phyloP scores from a whole-genome alignment of 1,140 invertebrate genomes.

The Psix sp. region DNA sequence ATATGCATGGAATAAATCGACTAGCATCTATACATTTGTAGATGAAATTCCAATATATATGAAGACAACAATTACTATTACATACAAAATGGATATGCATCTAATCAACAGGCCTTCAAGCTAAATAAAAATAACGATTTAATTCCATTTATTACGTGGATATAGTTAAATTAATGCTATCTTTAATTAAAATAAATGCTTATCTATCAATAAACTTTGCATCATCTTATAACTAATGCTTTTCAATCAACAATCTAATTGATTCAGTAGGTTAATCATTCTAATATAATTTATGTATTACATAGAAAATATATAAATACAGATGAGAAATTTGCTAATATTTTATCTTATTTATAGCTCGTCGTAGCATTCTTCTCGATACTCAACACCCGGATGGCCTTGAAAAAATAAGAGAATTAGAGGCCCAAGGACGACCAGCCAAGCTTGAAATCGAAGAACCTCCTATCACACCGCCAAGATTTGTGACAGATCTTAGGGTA shows the following conservation, averaged over 20 bases:
- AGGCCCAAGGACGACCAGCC: conserved; percentile 87
- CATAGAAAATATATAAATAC: no score
- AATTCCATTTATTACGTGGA: no score
- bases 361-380: conserved; percentile 90
- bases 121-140: conserved; percentile 38
- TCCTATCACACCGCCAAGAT: conserved; percentile 86
- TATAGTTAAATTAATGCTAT: conserved; percentile 11
- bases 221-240: conserved; percentile 36
- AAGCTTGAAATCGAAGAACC: conserved; percentile 89
- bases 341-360: conserved; percentile 77
- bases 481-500: conserved; percentile 85
- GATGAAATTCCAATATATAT: conserved; percentile 49
- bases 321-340: no score
- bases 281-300: no score
- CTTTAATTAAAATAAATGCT: conserved; percentile 20
- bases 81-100: conserved; percentile 51
- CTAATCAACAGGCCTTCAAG: conserved; percentile 23
- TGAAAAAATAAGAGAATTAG: conserved; percentile 93
- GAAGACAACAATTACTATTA: conserved; percentile 46
- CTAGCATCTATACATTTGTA: conserved; percentile 48
- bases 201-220: conserved; percentile 16
- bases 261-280: conserved; percentile 48
- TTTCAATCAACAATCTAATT: conserved; percentile 28
- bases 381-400: conserved; percentile 95
- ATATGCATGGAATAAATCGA: conserved; percentile 37